Evolutionary conservation across 1,140 invertebrate species (phyloP), one percentile per base, ranked within the genome.

Genomic region (Hycleus cichorii): DNA sequence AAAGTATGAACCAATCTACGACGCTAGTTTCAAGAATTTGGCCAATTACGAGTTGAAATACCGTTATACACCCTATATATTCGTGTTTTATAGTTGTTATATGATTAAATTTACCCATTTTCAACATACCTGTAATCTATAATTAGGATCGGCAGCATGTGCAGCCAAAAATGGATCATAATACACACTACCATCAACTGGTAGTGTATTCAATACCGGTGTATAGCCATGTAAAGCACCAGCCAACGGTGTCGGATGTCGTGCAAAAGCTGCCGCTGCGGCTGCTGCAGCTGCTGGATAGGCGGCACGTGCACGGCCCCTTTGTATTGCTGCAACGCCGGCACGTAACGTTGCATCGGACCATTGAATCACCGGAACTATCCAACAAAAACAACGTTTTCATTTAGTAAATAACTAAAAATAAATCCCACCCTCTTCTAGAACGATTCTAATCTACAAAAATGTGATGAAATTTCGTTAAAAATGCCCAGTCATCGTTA

Each of bases 151-250:
- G 71, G 83, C 81, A 64, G 88, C 88, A 69, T 90, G 88, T 52
- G 90, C 89, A 70, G 90, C 90, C 82, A 95, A 78, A 82, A 94
- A 94, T 66, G 91, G 93, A 82, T 97, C 93, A 81, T 94, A 95
- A 83, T 95, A 95, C 63, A 95, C 87, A 76, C 91, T 91, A 80
- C 72, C 68, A 54, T 73, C 71, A 1, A 74, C 71, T 42, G 69
- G 71, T 49, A 74, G 61, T n/a, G 70, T 72, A 57, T 72, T 72
- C 8, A 72, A 52, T 46, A 72, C 71, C 8, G 87, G 85, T 74
- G 88, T 81, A 76, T 89, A 90, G 75, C 89, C 85, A 81, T 89
- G 84, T 70, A 89, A 77, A 70, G 85, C 83, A 61, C 84, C 84
- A 44, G 84, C 83, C 59, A 89, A 76, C 39, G 86, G 84, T 59